phyloP scores from a whole-genome alignment of 2,888 invertebrate genomes.

The Cephus nigrinus region DNA sequence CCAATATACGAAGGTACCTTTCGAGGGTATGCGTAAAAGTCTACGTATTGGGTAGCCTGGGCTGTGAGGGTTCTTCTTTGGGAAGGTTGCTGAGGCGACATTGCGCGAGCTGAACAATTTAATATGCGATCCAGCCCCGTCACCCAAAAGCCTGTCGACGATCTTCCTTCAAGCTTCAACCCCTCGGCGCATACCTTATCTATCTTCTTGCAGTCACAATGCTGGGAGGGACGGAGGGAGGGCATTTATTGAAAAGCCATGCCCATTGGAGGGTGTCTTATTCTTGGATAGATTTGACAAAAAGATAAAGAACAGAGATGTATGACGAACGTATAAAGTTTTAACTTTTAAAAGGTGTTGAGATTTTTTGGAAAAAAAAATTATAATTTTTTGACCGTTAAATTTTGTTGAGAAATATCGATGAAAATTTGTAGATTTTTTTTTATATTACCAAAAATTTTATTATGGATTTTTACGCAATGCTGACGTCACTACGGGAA shows the following conservation, averaged over 20 bases:
- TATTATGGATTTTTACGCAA: neutral
- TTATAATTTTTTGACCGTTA: accelerated
- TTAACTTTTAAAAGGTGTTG: neutral
- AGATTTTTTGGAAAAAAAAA: neutral
- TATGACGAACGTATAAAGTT: neutral
- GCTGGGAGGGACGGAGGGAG: conserved; percentile 39
- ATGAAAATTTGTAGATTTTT: neutral
- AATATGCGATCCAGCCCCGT: conserved; percentile 47
- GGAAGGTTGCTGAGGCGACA: conserved; percentile 26
- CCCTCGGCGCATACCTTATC: conserved; percentile 47
- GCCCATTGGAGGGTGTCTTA: conserved; percentile 8
- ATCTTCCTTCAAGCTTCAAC: neutral
- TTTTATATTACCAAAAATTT: neutral
- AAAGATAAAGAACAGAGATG: neutral
- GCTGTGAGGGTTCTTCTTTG: neutral
- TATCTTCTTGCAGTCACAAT: conserved; percentile 50
- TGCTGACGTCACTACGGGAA: neutral
- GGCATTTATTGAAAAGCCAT: conserved; percentile 50
- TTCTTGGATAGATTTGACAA: neutral
- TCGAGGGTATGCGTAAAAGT: neutral
- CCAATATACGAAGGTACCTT: conserved; percentile 35
- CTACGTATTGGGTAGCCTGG: neutral
- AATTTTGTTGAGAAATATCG: neutral
- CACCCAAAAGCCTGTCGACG: conserved; percentile 23
- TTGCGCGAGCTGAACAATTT: conserved; percentile 52